A percentile compares a stretch with the other conserved stretches of the same genome.
Conservation (phyloP, 2,797 vertebrate genomes). For the Botia almorhae region DNA sequence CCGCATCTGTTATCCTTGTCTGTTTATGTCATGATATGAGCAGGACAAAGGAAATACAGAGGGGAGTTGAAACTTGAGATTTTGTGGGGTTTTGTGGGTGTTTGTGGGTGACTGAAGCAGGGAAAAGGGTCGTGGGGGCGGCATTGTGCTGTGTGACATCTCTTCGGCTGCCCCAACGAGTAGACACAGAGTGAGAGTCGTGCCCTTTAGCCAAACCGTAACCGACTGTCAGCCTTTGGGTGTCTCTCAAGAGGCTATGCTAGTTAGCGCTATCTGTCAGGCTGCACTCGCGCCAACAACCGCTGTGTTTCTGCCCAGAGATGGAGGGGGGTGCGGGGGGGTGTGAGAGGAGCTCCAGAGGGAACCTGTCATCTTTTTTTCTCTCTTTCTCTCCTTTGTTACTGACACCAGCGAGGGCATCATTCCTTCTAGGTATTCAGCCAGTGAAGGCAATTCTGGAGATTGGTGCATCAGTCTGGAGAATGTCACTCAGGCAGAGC, state of each 20-base stretch:
- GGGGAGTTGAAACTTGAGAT: neutral
- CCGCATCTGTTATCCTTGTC: neutral
- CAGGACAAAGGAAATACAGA: neutral
- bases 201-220: constrained; percentile 76
- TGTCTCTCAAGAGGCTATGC: constrained; percentile 76
- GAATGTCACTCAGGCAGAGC: constrained; percentile 71
- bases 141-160: constrained; percentile 64
- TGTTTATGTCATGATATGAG: neutral
- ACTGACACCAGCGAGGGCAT: constrained; percentile 45
- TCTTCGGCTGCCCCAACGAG: constrained; percentile 68
- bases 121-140: constrained; percentile 59
- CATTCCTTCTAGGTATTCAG: constrained; percentile 77
- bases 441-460: constrained; percentile 70
- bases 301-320: constrained; percentile 66
- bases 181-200: constrained; percentile 65
- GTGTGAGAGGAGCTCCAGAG: constrained; percentile 61
- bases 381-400: constrained; percentile 30
- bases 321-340: constrained; percentile 60
- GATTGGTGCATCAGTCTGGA: constrained; percentile 58
- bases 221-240: constrained; percentile 74
- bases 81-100: neutral
- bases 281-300: constrained; percentile 68
- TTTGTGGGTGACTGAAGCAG: neutral
- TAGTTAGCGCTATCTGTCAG: constrained; percentile 79
- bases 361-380: constrained; percentile 77